Percentiles rank a stretch among this genome's conserved stretches.
Evolutionary conservation across 2,113 vertebrate species (phyloP).

Genomic region (Clupea harengus): DNA sequence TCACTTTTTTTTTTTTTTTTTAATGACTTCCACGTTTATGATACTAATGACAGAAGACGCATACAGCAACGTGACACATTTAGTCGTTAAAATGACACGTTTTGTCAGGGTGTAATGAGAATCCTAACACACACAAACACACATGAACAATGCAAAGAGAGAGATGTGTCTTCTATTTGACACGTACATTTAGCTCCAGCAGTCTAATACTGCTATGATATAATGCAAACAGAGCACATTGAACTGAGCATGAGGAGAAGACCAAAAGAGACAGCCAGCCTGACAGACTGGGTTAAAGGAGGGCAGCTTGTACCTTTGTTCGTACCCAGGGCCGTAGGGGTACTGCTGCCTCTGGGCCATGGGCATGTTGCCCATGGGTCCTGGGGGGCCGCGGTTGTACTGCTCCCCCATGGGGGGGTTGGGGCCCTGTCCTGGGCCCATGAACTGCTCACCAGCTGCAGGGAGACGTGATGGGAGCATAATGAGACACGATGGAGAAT

Average conservation of each 20-base stretch:
- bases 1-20: too few species aligned
- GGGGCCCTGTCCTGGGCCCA: slow-evolving; percentile 87
- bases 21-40: neutral
- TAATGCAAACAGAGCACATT: neutral
- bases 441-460: slow-evolving; percentile 89
- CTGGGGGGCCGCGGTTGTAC: slow-evolving; percentile 85
- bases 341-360: slow-evolving; percentile 94
- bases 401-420: slow-evolving; percentile 91
- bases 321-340: slow-evolving; percentile 86
- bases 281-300: neutral
- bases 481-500: neutral
- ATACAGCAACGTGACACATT: neutral
- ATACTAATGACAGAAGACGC: neutral
- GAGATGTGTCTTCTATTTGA: neutral
- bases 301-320: slow-evolving; percentile 69
- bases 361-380: slow-evolving; percentile 85
- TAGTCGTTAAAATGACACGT: too few species aligned
- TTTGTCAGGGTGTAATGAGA: too few species aligned
- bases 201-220: neutral
- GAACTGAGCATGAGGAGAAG: too few species aligned
- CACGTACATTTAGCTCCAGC: neutral
- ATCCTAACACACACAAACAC: neutral
- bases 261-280: neutral
- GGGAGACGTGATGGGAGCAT: slow-evolving; percentile 4
- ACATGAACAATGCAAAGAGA: neutral